Percentiles rank a stretch among this genome's conserved stretches.
Evolutionary conservation across 2,113 vertebrate species (phyloP).

Genomic region (Pandion haliaetus): DNA sequence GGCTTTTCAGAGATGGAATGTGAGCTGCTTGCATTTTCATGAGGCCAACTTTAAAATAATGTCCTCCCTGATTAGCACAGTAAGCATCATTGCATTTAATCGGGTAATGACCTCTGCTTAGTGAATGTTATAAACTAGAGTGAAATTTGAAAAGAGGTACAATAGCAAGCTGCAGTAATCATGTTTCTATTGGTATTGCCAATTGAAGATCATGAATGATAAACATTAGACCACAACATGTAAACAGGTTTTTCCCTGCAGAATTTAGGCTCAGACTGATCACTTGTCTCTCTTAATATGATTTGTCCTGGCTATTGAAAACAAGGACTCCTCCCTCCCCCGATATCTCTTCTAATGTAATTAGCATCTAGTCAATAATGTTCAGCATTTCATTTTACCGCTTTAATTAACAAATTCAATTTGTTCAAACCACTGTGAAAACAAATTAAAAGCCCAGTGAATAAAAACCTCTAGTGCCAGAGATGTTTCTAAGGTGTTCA

Average conservation of each 20-base stretch:
- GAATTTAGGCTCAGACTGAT: conserved; percentile 77
- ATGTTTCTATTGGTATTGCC: conserved; percentile 68
- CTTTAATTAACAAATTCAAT: conserved; percentile 99
- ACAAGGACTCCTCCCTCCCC: conserved; percentile 80
- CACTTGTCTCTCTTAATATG: conserved; percentile 85
- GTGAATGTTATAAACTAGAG: conserved; percentile 54
- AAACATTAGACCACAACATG: conserved; percentile 69
- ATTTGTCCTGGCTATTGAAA: conserved; percentile 92
- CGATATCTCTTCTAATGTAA: conserved; percentile 93
- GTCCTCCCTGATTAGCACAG: conserved; percentile 62
- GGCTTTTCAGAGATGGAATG: conserved; percentile 14
- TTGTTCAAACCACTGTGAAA: conserved; percentile 98
- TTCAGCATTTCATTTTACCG: conserved; percentile 99
- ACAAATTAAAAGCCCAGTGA: conserved; percentile 98
- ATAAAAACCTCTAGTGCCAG: conserved; percentile 85
- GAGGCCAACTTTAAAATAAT: conserved; percentile 55
- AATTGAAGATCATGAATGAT: conserved; percentile 71
- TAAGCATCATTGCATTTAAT: conserved; percentile 65
- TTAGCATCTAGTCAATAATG: conserved; percentile 99
- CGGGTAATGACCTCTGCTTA: conserved; percentile 68
- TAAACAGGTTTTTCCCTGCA: conserved; percentile 73
- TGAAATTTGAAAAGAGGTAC: conserved; percentile 63
- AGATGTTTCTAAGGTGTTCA: conserved; percentile 89
- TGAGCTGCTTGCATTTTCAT: conserved; percentile 47
- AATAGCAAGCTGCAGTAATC: conserved; percentile 65